phyloP scores from a whole-genome alignment of 2,113 vertebrate species.

The Tupaia tana region DNA sequence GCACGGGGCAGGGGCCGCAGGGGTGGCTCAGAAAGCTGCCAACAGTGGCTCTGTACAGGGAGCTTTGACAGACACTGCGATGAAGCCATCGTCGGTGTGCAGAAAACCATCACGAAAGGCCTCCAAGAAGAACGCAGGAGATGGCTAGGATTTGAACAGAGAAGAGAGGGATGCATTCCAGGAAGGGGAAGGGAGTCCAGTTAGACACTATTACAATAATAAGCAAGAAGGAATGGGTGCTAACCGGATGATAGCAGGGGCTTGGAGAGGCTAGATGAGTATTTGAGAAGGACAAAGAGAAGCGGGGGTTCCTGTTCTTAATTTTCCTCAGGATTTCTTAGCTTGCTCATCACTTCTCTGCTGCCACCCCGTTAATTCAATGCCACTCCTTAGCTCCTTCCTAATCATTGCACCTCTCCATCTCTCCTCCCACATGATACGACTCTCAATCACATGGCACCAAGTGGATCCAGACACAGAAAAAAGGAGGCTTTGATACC shows the following conservation, averaged over 20 bases:
- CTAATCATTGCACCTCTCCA: not conserved
- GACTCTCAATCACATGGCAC: not conserved
- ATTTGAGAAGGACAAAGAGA: not conserved
- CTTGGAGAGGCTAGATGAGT: not conserved
- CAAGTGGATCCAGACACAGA: not conserved
- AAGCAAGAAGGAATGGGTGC: not conserved
- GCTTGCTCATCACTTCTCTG: slow-evolving; percentile 18
- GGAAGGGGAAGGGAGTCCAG: not conserved
- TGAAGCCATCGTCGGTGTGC: not conserved
- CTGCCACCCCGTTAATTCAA: not conserved
- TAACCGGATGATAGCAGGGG: not conserved
- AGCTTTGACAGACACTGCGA: not conserved
- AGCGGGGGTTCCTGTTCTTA: not conserved
- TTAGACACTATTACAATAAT: not conserved
- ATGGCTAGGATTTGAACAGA: not conserved
- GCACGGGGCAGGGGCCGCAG: not conserved
- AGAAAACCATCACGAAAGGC: not conserved
- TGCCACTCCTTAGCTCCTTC: not conserved
- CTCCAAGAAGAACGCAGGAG: not conserved
- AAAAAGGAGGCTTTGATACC: not conserved
- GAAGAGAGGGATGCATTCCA: not conserved
- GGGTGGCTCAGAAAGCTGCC: not conserved
- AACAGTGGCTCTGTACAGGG: not conserved
- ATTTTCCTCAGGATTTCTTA: not conserved
- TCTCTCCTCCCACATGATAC: not conserved